Percentiles rank a stretch among this genome's conserved stretches.
Evolutionary conservation across 2,888 invertebrate species (phyloP).

Genomic region (Zootermopsis nevadensis): DNA sequence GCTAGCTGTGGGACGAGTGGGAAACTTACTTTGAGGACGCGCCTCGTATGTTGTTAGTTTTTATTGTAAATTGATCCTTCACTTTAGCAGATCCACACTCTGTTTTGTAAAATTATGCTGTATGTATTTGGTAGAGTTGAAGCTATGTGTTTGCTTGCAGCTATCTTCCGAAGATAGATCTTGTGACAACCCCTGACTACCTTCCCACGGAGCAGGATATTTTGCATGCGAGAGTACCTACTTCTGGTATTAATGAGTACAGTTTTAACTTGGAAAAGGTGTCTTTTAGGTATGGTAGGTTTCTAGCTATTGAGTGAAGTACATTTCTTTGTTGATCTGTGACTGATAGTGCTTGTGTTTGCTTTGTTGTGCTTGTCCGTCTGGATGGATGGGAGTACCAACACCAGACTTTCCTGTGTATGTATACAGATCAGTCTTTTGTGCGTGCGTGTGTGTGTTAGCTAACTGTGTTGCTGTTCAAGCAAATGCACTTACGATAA

Average conservation of each 20-base stretch:
- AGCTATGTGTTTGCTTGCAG: constrained; percentile 12
- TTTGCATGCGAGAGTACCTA: neutral
- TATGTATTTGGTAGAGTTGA: neutral
- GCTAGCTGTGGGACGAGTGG: no score
- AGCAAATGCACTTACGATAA: no score
- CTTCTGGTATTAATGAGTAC: constrained; percentile 21
- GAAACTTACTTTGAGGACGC: no score
- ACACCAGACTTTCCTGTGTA: neutral
- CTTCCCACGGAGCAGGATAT: constrained; percentile 15
- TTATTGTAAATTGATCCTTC: no score
- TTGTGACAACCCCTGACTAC: neutral
- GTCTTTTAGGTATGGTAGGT: constrained; percentile 8
- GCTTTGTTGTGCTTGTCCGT: neutral
- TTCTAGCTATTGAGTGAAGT: neutral
- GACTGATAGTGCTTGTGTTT: neutral
- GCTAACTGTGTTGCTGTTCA: no score
- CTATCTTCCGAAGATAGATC: constrained; percentile 28
- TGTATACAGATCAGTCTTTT: neutral
- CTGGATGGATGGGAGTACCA: neutral
- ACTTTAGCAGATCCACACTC: neutral
- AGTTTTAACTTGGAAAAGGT: neutral
- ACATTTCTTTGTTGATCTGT: neutral
- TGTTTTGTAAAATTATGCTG: neutral
- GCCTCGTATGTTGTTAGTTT: no score
- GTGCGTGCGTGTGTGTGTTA: no score